Base-by-base conservation (phyloP, 2,888 invertebrate genomes). In the Lepidochitona cinerea region DNA sequence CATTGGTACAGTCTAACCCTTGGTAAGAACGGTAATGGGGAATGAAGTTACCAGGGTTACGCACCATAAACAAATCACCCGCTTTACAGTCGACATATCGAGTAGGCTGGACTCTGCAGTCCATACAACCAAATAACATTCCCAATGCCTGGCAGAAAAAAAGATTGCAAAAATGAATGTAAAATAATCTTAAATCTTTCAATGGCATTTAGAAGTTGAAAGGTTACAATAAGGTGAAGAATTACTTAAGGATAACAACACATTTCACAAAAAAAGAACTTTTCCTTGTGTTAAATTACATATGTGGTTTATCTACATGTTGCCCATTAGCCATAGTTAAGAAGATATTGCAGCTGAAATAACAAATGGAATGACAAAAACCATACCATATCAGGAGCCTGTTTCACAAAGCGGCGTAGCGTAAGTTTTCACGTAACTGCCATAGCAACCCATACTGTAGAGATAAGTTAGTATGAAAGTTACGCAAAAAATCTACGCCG, bases 41-140 rank as follows among this genome's bases (percentile, higher is more conserved):
- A 84, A 98, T 94, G 73, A 99, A 93, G 90, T 98, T 99, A 4
- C 90, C 99, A 65, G 98, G 97, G 92, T 98, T 99, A 91, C 98
- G 93, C 0, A 98, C 97, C 84, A 98, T 95, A 92, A 98, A 98
- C 97, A 98, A 97, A 91, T 99, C 98, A 65, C 99, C 99, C 79
- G 98, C 96, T 91, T 96, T 95, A 72, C 96, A 96, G 92, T 97
- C 96, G 72, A 97, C 97, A 91, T 98, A 97, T 90, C 97, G 93
- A 75, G 98, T 97, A 33, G 98, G 97, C 85, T 98, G 95, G 95
- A 99, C 96, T 92, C 99, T 93, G 91, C 97, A 97, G 93, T 99
- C 98, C 95, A 99, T 98, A 91, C 98, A 99, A 59, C 97, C 97
- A 92, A 98, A 97, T 92, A 98, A 96, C 77, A 98, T 95, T 79